Evolutionary conservation across 2,888 invertebrate species (phyloP), one percentile per base, ranked within the genome.

Genomic region (Sycophila texana): DNA sequence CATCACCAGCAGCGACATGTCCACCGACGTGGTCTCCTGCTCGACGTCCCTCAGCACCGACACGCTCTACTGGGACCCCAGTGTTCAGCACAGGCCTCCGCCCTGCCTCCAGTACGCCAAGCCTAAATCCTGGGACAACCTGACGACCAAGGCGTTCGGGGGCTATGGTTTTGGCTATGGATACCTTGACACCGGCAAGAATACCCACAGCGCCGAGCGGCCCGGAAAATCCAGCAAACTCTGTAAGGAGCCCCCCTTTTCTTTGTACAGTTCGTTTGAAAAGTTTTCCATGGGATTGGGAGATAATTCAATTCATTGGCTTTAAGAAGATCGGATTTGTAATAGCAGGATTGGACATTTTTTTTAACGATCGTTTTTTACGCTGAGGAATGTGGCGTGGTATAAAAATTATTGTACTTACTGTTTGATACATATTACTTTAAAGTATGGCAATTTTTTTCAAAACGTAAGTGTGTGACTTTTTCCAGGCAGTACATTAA

Each of bases 61-160:
- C 85, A 96, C 96, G 1, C 92, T 97, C 0, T 96, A 96, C 87
- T 96, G 96, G 96, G 96, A 96, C 84, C 92, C 92, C 1, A 92
- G 91, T 66, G 91, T 82, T 88, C 92, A 89, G 65, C 88, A 88
- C 10, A 88, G 90, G 55, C 88, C 90, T 16, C 89, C 88, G 75
- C 88, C 90, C 74, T 91, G 91, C 81, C 87, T 90, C 47, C 91
- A 92, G 85, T 88, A 90, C 86, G 86, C 91, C 81, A 97, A 97
- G 87, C 97, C 97, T 0, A 97, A 97, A 88, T 97, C 96, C 0
- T 97, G 97, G 96, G 97, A 97, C 88, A 97, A 97, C 90, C 91
- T 97, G 74, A 95, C 96, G 0, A 96, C 96, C 1, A 96, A 96
- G 91, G 95, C 95, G 0, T 95, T 96, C 83, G 96, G 96, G 0